phyloP scores from a whole-genome alignment of 2,797 vertebrate genomes.

The Chelonia mydas region DNA sequence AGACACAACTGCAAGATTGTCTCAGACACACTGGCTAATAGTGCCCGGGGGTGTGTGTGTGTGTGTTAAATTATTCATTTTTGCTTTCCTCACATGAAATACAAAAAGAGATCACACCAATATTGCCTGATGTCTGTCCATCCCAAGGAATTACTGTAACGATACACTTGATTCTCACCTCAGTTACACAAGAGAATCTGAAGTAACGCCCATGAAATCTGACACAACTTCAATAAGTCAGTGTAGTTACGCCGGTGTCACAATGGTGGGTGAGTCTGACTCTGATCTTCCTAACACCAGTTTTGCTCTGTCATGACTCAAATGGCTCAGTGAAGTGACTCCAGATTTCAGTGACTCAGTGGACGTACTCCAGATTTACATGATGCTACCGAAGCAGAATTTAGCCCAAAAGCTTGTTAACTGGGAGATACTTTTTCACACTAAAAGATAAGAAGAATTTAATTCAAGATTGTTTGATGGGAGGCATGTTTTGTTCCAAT shows the following conservation, averaged over 20 bases:
- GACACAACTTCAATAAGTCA: neutral
- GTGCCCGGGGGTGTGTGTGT: neutral
- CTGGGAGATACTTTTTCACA: neutral
- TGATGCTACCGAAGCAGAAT: neutral
- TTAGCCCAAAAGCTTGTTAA: neutral
- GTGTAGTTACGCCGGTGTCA: neutral
- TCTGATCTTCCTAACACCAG: neutral
- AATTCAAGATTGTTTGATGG: rapidly evolving
- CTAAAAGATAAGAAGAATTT: slow-evolving; percentile 4
- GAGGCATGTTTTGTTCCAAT: slow-evolving; percentile 8
- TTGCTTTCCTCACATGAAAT: slow-evolving; percentile 48
- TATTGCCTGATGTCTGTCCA: slow-evolving; percentile 46
- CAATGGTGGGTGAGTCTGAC: rapidly evolving
- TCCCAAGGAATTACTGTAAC: neutral
- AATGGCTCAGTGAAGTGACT: slow-evolving; percentile 4
- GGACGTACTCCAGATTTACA: neutral
- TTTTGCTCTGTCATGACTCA: rapidly evolving
- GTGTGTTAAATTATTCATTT: slow-evolving; percentile 47
- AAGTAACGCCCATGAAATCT: slow-evolving; percentile 16
- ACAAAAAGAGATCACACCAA: slow-evolving; percentile 33
- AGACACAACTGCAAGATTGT: slow-evolving; percentile 57
- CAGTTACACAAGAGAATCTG: neutral
- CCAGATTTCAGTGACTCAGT: neutral
- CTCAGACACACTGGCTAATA: slow-evolving; percentile 66
- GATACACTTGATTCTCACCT: neutral